Conservation (phyloP, 2,113 vertebrate genomes). For the Podiceps cristatus region DNA sequence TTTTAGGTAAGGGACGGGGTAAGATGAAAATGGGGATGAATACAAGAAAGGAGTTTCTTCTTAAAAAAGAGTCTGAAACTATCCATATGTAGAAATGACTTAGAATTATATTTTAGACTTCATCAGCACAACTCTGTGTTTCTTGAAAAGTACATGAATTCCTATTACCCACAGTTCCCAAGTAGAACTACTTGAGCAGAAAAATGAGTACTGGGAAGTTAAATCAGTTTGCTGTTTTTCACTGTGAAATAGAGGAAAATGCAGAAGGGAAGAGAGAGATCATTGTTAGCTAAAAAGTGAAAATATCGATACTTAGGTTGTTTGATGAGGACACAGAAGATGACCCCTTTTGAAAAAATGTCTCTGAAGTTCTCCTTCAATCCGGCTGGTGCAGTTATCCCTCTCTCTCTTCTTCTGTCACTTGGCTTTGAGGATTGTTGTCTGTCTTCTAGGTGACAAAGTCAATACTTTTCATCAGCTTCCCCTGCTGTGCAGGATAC, state of each 20-base stretch:
- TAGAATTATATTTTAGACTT: slow-evolving; percentile 10
- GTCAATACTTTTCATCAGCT: neutral
- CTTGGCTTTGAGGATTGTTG: neutral
- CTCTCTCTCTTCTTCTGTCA: neutral
- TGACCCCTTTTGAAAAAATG: neutral
- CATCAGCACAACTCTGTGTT: neutral
- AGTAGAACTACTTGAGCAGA: neutral
- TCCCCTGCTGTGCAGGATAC: neutral
- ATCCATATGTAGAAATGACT: neutral
- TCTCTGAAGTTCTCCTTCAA: neutral
- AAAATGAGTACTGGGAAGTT: neutral
- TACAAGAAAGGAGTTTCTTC: neutral
- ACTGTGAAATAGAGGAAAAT: neutral
- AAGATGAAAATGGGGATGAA: neutral
- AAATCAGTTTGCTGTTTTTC: neutral
- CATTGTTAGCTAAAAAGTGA: neutral
- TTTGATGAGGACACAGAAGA: neutral
- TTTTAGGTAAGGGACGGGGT: neutral
- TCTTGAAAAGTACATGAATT: slow-evolving; percentile 1
- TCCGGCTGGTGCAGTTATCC: neutral
- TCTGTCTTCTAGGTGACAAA: neutral
- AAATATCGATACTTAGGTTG: neutral
- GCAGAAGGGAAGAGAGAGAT: neutral
- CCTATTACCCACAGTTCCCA: neutral
- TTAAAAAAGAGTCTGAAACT: neutral